phyloP scores from a whole-genome alignment of 2,797 vertebrate species.

The Rhinella marina region DNA sequence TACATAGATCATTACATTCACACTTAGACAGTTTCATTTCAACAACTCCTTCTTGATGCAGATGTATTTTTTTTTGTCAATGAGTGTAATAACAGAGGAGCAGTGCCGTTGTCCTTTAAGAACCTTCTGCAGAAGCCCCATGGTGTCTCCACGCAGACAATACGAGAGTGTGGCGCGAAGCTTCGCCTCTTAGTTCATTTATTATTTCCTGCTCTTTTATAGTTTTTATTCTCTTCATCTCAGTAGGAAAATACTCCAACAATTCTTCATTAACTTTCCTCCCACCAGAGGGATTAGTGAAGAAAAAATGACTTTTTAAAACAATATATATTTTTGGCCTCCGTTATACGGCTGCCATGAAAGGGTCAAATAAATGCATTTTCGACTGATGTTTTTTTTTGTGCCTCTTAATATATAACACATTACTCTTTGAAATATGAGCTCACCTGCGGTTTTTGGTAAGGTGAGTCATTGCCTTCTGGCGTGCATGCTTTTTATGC shows the following conservation, averaged over 20 bases:
- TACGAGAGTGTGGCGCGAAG: background rate
- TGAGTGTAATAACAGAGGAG: background rate
- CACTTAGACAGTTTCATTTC: too few relatives aligned
- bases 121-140: background rate
- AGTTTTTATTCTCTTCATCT: background rate
- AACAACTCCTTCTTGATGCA: too few relatives aligned
- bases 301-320: background rate
- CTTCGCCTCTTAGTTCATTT: background rate
- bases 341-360: too few relatives aligned
- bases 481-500: constrained; percentile 3
- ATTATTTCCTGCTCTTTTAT: constrained; percentile 7
- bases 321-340: constrained; percentile 2
- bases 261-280: constrained; percentile 31
- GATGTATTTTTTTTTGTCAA: too few relatives aligned
- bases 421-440: background rate
- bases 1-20: too few relatives aligned
- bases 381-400: constrained; percentile 3
- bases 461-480: constrained; percentile 48
- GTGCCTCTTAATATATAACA: background rate
- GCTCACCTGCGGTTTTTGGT: constrained; percentile 19
- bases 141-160: background rate
- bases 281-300: constrained; percentile 33
- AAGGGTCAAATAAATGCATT: background rate
- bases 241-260: background rate
- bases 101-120: background rate